Conservation (phyloP, 2,888 invertebrate genomes). For the Theodoxus fluviatilis region DNA sequence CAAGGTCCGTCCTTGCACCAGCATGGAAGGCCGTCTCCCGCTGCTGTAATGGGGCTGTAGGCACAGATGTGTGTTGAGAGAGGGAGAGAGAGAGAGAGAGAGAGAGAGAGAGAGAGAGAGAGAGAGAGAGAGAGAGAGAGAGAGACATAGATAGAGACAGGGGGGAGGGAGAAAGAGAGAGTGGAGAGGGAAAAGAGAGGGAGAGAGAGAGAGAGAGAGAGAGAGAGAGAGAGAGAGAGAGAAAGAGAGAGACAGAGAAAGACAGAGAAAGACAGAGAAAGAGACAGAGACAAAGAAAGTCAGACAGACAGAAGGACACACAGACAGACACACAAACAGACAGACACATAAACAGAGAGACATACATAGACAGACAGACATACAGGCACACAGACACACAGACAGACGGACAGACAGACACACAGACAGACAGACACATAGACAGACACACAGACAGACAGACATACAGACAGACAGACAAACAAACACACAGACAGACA, state of each 20-base stretch:
- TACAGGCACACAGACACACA: background rate
- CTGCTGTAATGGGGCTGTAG: too few species aligned
- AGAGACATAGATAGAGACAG: too few species aligned
- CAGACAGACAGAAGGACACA: background rate
- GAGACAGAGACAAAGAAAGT: background rate
- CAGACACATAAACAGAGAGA: background rate
- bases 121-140: too few species aligned
- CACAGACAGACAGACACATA: constrained; percentile 1
- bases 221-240: background rate
- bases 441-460: background rate
- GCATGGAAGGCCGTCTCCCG: too few species aligned
- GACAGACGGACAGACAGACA: background rate
- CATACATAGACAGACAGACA: background rate
- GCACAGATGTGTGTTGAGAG: too few species aligned
- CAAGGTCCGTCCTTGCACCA: too few species aligned
- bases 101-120: too few species aligned
- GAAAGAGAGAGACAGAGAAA: background rate
- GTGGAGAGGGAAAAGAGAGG: too few species aligned
- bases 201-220: too few species aligned
- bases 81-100: too few species aligned
- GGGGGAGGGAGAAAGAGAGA: too few species aligned
- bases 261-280: background rate
- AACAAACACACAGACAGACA: background rate
- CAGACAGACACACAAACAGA: background rate
- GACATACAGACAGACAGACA: background rate